Percentiles rank a stretch among this genome's conserved stretches.
Evolutionary conservation across 2,888 invertebrate genomes (phyloP).

Genomic region (Chromoteleia sp.): DNA sequence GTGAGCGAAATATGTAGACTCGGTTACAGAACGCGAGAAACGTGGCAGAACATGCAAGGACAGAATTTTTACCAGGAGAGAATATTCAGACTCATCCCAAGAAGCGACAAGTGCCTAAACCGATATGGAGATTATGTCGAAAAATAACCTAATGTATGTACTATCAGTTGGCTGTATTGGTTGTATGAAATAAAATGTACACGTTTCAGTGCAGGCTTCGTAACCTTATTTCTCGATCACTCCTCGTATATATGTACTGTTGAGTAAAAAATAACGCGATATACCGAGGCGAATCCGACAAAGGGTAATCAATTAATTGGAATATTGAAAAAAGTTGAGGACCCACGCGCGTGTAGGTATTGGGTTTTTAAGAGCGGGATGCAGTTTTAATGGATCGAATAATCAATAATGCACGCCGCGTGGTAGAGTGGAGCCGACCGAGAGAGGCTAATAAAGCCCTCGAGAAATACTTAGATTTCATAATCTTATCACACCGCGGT

Average conservation of each 20-base stretch:
- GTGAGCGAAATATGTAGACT: too few relatives aligned
- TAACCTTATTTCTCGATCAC: too few relatives aligned
- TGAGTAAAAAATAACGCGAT: background rate
- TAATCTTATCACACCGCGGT: slow-evolving; percentile 56
- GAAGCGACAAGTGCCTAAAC: too few relatives aligned
- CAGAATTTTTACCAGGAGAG: too few relatives aligned
- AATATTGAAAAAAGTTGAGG: slow-evolving; percentile 25
- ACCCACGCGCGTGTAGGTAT: slow-evolving; percentile 2
- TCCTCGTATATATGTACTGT: background rate
- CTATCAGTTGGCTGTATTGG: too few relatives aligned
- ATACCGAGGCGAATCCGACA: background rate
- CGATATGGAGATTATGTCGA: too few relatives aligned
- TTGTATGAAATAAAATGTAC: too few relatives aligned
- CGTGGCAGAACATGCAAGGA: too few relatives aligned
- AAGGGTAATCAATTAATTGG: slow-evolving; percentile 29
- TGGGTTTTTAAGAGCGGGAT: slow-evolving; percentile 36
- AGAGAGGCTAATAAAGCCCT: slow-evolving; percentile 65
- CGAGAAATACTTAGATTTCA: slow-evolving; percentile 65
- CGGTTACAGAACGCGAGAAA: too few relatives aligned
- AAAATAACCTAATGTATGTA: too few relatives aligned
- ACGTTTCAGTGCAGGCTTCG: too few relatives aligned
- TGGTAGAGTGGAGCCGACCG: slow-evolving; percentile 38
- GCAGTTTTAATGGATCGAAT: slow-evolving; percentile 60
- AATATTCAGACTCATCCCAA: too few relatives aligned
- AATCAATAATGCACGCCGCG: slow-evolving; percentile 61